Evolutionary conservation across 92 coral and sea anemone species (phyloP), one percentile per base, ranked within the genome.

Genomic region (Porites evermanni): DNA sequence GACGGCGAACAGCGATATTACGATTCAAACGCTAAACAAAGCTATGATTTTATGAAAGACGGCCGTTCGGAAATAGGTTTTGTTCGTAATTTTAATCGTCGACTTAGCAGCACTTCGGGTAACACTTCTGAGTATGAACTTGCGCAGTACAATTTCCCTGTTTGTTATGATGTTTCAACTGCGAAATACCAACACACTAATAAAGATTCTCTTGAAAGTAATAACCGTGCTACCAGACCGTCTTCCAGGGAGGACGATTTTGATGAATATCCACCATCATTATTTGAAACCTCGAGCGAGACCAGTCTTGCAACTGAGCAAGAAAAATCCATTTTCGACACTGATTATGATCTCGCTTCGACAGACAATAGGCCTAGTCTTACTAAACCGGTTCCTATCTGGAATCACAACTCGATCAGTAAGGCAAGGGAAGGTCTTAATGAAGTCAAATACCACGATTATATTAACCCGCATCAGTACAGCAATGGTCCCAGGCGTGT

Each of bases 381-480:
- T 10, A 59, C 78, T 19, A 83, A 83, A 26, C 79, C 79, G 16
- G 74, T 64, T 8, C 73, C 80, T 52, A 14, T 64, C 13, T 52
- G 74, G 63, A 72, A 74, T 64, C 73, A 61, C 7, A 29, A 18
- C 64, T 52, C 79, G 16, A 20, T 20, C 18, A 7, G 18, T 72
- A 63, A 63, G 53, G 64, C 63, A 7, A 64, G 54, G 47, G 64
- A 19, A n/a, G 80, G 63, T 1, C 67, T 64, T 67, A 74, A 75
- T 17, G 75, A 79, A 29, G 54, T 67, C 20, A 74, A 23, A 47
- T 92, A 89, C 19, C 76, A 81, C 20, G 91, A 92, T 1, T 89
- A 92, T 68, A 79, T 77, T 24, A 89, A 92, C 44, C 93, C 92
- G n/a, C 88, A 87, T 76, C 91, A 90, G 64, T 84, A 90, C 68